Conservation (phyloP, 2,113 vertebrate species). For the Jaculus jaculus region DNA sequence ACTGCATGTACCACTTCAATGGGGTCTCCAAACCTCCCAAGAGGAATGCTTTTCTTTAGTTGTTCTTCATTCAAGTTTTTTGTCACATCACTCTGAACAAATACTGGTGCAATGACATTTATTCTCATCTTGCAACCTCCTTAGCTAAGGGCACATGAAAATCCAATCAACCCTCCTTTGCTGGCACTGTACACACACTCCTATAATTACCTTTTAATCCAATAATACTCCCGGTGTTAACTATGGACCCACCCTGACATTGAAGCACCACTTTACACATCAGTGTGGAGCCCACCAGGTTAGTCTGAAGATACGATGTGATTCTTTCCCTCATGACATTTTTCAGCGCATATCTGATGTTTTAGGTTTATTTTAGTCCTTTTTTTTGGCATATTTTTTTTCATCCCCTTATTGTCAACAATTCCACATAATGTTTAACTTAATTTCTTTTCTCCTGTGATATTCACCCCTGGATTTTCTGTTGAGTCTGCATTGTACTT, state of each 20-base stretch:
- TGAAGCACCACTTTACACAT: conserved; percentile 94
- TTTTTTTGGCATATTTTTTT: not conserved
- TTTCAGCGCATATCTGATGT: not conserved
- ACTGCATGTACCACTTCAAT: conserved; percentile 90
- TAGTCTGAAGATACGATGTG: conserved; percentile 87
- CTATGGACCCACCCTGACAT: conserved; percentile 89
- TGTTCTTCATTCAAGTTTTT: conserved; percentile 87
- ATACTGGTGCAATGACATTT: conserved; percentile 94
- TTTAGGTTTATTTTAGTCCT: not conserved
- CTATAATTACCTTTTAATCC: conserved; percentile 93
- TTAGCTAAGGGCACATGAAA: conserved; percentile 94
- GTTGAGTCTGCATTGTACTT: not conserved
- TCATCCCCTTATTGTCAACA: not conserved
- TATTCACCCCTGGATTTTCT: not conserved
- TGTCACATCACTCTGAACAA: conserved; percentile 95
- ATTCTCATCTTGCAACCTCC: conserved; percentile 93
- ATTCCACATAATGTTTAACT: not conserved
- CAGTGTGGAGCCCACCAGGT: conserved; percentile 94
- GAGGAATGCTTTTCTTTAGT: conserved; percentile 84
- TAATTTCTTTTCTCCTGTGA: not conserved
- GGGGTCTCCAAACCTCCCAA: conserved; percentile 92
- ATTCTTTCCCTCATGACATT: not conserved
- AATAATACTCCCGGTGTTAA: conserved; percentile 93
- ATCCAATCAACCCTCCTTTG: conserved; percentile 94
- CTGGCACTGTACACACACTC: conserved; percentile 92